Evolutionary conservation across 2,113 vertebrate genomes (phyloP), one percentile per base, ranked within the genome.

Genomic region (Sceloporus tristichus): DNA sequence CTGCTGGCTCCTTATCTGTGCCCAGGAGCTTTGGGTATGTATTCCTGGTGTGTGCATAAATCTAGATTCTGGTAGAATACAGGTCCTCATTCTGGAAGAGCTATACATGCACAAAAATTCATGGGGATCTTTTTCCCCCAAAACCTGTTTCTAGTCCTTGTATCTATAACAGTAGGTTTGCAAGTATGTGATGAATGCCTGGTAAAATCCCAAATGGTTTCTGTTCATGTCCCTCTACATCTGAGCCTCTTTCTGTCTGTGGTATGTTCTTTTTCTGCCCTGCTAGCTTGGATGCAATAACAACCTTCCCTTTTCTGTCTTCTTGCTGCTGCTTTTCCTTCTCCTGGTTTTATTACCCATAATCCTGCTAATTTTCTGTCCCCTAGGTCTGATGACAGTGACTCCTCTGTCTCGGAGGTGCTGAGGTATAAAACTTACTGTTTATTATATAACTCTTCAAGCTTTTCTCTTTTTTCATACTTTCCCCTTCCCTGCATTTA

Each of bases 301-400:
- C 96, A 95, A 79, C 90, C 90, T 91, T 96, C 92, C 94, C 86
- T 59, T 66, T 88, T 94, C 94, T 87, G 56, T 53, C 48, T 89
- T 95, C 90, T 95, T 90, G 89, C 91, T 86, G 91, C 94, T 86
- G 74, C 91, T 89, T 92, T 81, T 85, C 91, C 92, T 92, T 42
- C 79, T 92, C 91, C 92, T 92, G 86, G 92, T 94, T 92, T 95
- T 85, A 96, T 96, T 91, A 93, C 96, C 97, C 97, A 92, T 98
- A 98, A 98, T 97, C 97, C 97, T 97, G 97, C 97, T 98, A 97
- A 98, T 98, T 98, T 98, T 99, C 98, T 99, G 97, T 98, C 97
- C 59, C 98, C 96, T 98, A 99, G 99, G 99, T 99, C 98, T 96
- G 99, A 99, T 97, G 99, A 99, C 98, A 99, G 98, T 98, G 99